Evolutionary conservation across 2,888 invertebrate species (phyloP).

Genomic region (Nomada lathburiana): DNA sequence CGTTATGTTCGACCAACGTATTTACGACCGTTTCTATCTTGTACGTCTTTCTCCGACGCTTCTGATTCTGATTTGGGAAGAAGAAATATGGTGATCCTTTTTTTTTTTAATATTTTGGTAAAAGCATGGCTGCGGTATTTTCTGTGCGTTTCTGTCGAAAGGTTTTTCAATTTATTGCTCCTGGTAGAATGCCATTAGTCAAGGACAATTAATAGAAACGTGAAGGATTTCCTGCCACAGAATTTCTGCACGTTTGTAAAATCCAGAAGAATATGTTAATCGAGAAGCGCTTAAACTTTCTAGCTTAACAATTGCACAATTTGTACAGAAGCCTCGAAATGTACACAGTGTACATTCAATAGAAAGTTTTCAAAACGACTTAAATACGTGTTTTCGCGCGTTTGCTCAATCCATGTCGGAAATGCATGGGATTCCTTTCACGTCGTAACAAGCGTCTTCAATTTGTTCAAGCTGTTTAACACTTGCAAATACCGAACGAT

Average conservation of each 20-base stretch:
- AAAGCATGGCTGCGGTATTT: background rate
- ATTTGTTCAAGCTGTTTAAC: background rate
- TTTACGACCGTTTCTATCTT: slow-evolving; percentile 14
- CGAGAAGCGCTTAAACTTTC: slow-evolving; percentile 2
- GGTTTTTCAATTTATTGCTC: no score
- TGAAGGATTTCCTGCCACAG: no score
- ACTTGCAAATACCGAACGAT: background rate
- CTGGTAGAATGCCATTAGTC: background rate
- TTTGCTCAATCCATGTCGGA: slow-evolving; percentile 11
- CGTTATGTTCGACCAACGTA: slow-evolving; percentile 22
- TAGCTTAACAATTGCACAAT: slow-evolving; percentile 16
- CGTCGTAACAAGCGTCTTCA: background rate
- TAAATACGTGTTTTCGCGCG: background rate
- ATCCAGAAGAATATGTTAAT: background rate
- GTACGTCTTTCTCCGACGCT: background rate
- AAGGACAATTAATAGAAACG: background rate
- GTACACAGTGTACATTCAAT: slow-evolving; percentile 16
- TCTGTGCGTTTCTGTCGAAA: no score
- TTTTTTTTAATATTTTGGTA: background rate
- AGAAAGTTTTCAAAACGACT: slow-evolving; percentile 9
- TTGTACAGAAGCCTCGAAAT: background rate
- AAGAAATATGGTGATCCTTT: no score
- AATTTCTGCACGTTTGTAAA: no score
- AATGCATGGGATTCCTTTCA: slow-evolving; percentile 12
- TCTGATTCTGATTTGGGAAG: no score